Evolutionary conservation across 2,888 invertebrate species (phyloP), one percentile per base, ranked within the genome.

Genomic region (Dicycla oo): DNA sequence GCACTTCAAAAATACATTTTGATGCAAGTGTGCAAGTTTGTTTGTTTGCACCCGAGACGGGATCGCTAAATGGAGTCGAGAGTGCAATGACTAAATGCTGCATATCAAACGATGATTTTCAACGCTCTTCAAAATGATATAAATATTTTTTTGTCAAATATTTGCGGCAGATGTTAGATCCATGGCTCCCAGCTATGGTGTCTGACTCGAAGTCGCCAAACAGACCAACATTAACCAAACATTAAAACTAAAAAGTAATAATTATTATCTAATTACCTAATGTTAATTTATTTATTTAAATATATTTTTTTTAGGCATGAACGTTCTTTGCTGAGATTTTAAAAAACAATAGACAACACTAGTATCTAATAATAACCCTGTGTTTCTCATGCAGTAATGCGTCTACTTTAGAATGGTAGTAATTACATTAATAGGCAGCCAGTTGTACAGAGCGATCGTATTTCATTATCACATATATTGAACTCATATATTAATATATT

Each of bases 181-280:
- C n/a, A n/a, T n/a, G 20, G 8, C 20, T 47, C 20, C 3, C 8
- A 20, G 47, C 18, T 47, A 54, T 6, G 20, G 20, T 30, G 18
- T 10, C 10, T 3, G n/a, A 56, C 4, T 57, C 2, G n/a, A n/a
- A 57, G 4, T 23, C n/a, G n/a, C 11, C n/a, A 49, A 49, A 23
- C n/a, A n/a, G n/a, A n/a, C 0, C 3, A n/a, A 20, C 20, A 45
- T 2, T 2, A 34, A n/a, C n/a, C n/a, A n/a, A n/a, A 4, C 0
- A 34, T 34, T 45, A 45, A 20, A 45, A 45, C 18, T 4, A 5
- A 30, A 30, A 3, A 30, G 20, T 2, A 23, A 54, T 30, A 10
- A 5, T 56, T 30, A 11, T 56, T 20, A 56, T 56, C 11, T 10
- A n/a, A 15, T 43, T 43, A 34, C 34, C 34, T 34, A 43, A 43